Conservation (phyloP, 2,113 vertebrate genomes). For the Ranitomeya imitator region DNA sequence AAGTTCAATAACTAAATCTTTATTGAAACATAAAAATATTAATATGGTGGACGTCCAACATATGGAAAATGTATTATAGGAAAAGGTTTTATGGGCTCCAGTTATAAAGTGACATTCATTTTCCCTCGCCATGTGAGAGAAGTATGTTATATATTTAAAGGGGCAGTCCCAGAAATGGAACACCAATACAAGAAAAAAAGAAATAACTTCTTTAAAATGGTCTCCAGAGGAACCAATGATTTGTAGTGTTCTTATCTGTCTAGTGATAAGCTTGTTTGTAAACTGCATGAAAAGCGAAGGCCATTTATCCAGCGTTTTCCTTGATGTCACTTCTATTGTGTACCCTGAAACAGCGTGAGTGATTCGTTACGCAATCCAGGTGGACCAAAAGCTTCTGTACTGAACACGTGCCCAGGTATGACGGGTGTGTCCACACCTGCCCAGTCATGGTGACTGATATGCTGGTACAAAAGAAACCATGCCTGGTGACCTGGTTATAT, state of each 20-base stretch:
- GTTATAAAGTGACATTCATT: constrained; percentile 6
- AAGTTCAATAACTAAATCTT: constrained; percentile 13
- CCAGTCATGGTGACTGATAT: constrained; percentile 40
- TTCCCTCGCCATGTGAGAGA: not conserved
- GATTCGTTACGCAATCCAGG: constrained; percentile 9
- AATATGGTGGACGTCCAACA: constrained; percentile 11
- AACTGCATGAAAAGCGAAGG: constrained; percentile 23
- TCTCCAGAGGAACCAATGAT: constrained; percentile 37
- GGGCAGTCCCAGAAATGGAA: not conserved
- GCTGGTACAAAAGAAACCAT: not conserved
- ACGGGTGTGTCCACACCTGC: constrained; percentile 40
- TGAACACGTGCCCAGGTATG: not conserved
- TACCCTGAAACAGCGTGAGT: not conserved
- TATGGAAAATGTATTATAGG: not conserved
- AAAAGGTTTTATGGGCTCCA: constrained; percentile 8
- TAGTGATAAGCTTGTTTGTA: constrained; percentile 46
- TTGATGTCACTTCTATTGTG: constrained; percentile 29
- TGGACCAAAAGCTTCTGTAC: not conserved
- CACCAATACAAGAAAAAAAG: not conserved
- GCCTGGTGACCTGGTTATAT: constrained; percentile 37
- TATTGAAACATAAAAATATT: constrained; percentile 32
- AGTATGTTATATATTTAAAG: not conserved
- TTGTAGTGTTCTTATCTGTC: constrained; percentile 42
- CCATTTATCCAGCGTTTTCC: constrained; percentile 25
- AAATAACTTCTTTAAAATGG: constrained; percentile 3